Conservation (phyloP, 2,888 invertebrate genomes). For the Eupithecia subfuscata region DNA sequence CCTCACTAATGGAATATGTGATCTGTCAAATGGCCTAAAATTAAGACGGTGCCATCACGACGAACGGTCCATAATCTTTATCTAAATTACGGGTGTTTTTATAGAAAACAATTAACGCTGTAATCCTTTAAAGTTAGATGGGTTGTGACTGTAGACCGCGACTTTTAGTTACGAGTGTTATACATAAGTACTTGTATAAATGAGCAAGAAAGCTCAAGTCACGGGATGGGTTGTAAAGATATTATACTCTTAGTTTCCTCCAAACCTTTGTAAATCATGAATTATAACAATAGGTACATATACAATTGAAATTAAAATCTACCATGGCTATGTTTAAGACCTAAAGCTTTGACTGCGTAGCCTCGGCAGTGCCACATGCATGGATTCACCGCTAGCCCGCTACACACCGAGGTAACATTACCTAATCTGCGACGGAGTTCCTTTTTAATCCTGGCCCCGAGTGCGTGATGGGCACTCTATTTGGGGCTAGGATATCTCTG, state of each 20-base stretch:
- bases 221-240: background rate
- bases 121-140: slow-evolving; percentile 45
- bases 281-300: no score
- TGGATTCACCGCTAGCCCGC: background rate
- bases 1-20: slow-evolving; percentile 73
- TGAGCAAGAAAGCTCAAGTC: background rate
- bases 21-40: slow-evolving; percentile 72
- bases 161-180: slow-evolving; percentile 11
- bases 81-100: slow-evolving; percentile 67
- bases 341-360: background rate
- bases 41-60: slow-evolving; percentile 60
- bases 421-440: no score
- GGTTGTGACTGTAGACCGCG: slow-evolving; percentile 2
- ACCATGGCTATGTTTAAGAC: background rate
- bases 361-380: background rate
- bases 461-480: background rate
- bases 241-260: background rate
- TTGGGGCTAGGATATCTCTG: background rate
- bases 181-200: background rate
- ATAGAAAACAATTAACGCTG: slow-evolving; percentile 61
- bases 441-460: background rate
- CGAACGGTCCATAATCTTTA: slow-evolving; percentile 58
- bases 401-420: background rate
- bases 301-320: background rate
- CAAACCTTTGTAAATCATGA: background rate